Evolutionary conservation across 2,888 invertebrate species (phyloP), one percentile per base, ranked within the genome.

Genomic region (Dromius quadrimaculatus): DNA sequence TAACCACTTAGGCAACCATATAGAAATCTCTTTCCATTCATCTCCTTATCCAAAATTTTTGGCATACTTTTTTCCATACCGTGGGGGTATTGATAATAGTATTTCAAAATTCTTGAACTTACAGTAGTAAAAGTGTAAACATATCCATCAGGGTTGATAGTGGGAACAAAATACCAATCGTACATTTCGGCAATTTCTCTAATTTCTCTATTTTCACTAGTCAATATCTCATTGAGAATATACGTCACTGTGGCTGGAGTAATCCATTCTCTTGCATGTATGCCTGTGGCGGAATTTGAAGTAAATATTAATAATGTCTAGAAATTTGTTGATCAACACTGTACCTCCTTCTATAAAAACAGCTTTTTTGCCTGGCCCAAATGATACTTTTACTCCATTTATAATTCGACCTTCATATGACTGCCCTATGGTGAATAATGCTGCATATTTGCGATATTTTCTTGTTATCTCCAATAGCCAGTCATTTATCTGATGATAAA

Each of bases 201-300:
- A 72, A 81, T 81, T 23, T 75, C 23, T 76, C 66, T 50, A 77
- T 78, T 11, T 75, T 76, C 43, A 76, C 74, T 66, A 81, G 68
- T 72, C 79, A 87, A 85, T 72, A 90, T 79, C 71, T 89, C 83
- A 68, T 86, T 81, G 50, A 90, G 85, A 38, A 86, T 80, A 77
- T 88, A 89, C 2, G 89, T 79, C 0, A 87, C 84, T 0, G 85
- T 86, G 0, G 87, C 85, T 0, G 88, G 86, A 0, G 89, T 87
- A 62, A 89, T 88, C 90, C 90, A 90, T 79, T 90, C 90, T 1
- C 90, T 84, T 0, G 89, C 89, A 78, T 90, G 90, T 64, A 89
- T 87, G n/a, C n/a, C n/a, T n/a, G n/a, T n/a, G n/a, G n/a, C n/a
- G n/a, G n/a, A n/a, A n/a, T n/a, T n/a, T n/a, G 72, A 85, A 85